Conservation (phyloP, 64 coral and sea anemone species). For the Hydrozoanthus tunicans region DNA sequence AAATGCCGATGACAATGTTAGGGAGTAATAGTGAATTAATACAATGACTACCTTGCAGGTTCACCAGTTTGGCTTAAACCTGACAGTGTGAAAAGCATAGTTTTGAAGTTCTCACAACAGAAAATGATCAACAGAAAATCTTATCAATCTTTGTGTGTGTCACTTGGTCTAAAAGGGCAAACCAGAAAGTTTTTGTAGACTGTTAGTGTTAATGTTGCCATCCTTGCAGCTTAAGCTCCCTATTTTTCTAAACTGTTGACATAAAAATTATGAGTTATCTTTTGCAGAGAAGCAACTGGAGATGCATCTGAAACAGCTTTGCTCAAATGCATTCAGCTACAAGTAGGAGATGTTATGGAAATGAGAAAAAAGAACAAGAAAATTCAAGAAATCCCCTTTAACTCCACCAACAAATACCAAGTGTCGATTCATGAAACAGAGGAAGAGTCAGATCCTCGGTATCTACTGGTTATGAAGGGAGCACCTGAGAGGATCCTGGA, state of each 20-base stretch:
- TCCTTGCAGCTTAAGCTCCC: too few species aligned
- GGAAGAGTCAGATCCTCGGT: constrained; percentile 62
- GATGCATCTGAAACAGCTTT: constrained; percentile 98
- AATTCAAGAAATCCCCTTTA: constrained; percentile 93
- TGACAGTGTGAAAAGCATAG: too few species aligned
- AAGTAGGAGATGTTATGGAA: constrained; percentile 75
- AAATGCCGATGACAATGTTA: too few species aligned
- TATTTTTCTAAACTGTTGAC: background rate
- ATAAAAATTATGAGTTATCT: background rate
- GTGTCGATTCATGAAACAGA: constrained; percentile 91
- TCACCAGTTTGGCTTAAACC: too few species aligned
- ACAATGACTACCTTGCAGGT: too few species aligned
- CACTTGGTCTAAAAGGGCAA: too few species aligned
- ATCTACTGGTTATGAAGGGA: constrained; percentile 95
- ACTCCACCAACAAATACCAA: constrained; percentile 98
- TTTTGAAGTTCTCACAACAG: too few species aligned
- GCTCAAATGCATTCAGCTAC: constrained; percentile 89
- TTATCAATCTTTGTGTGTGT: too few species aligned
- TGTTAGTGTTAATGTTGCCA: too few species aligned
- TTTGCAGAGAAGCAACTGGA: constrained; percentile 79
- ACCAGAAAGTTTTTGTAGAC: too few species aligned
- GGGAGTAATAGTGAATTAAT: too few species aligned
- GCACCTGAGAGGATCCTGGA: constrained; percentile 97
- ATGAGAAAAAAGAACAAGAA: constrained; percentile 82
- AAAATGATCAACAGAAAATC: too few species aligned